Evolutionary conservation across 2,113 vertebrate genomes (phyloP).

Genomic region (Chionodraco myersi): DNA sequence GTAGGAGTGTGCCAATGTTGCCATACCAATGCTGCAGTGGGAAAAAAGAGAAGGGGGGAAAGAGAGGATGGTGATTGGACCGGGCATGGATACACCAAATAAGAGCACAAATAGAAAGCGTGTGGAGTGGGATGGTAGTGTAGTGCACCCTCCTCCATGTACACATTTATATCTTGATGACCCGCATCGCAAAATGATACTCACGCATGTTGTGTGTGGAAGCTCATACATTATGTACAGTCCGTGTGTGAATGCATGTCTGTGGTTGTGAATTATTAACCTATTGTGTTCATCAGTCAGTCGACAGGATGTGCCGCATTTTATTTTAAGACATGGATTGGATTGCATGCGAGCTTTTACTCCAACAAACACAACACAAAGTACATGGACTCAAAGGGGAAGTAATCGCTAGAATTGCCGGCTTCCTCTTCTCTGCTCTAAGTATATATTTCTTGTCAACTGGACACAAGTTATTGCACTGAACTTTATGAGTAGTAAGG

Average conservation of each 20-base stretch:
- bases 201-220: conserved; percentile 9
- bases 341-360: conserved; percentile 13
- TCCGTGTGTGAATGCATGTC: conserved; percentile 13
- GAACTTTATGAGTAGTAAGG: background rate
- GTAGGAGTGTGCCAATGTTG: conserved; percentile 83
- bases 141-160: conserved; percentile 24
- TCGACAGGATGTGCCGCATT: background rate
- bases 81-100: conserved; percentile 42
- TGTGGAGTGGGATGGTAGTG: conserved; percentile 35
- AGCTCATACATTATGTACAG: conserved; percentile 24
- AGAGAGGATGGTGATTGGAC: conserved; percentile 53
- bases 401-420: conserved; percentile 48
- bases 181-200: conserved; percentile 16
- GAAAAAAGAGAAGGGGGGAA: conserved; percentile 49
- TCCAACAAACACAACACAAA: conserved; percentile 24
- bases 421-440: conserved; percentile 65
- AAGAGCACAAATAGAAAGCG: conserved; percentile 63
- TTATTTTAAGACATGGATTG: background rate
- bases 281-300: conserved; percentile 17
- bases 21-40: conserved; percentile 76
- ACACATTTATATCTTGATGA: conserved; percentile 61
- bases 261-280: conserved; percentile 41
- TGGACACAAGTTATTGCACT: conserved; percentile 12
- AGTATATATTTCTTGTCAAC: conserved; percentile 23
- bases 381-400: conserved; percentile 49